Evolutionary conservation across 2,797 vertebrate genomes (phyloP), one percentile per base, ranked within the genome.

Genomic region (Momotus momota): DNA sequence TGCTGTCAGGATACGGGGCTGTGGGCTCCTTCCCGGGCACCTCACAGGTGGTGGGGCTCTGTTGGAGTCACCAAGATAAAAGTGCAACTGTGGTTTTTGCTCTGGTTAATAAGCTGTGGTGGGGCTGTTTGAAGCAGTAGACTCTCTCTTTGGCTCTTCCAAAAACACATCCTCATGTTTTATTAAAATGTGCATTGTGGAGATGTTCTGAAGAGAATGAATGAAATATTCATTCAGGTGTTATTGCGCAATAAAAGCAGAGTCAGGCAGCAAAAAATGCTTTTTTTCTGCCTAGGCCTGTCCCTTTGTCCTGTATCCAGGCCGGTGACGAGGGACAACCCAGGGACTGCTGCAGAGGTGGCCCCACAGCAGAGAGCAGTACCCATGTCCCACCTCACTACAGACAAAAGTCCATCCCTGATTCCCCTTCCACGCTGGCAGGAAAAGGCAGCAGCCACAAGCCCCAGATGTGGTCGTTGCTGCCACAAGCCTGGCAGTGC

Each of bases 161-260:
- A 81, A 90, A 95, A 90, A 65, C 5, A 27, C 17, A 2, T 83
- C 65, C 87, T 96, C 87, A 83, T 97, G 87, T 93, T 97, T 96
- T 97, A 97, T 97, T 96, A 71, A 94, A 65, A 23, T 4, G 38
- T 70, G 81, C 86, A 45, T 95, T 86, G 81, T 91, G 78, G 88
- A 90, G 87, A 88, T 80, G 81, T 81, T 94, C 94, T 82, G 73
- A 83, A 77, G 71, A 82, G 75, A 90, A 48, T 3, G 35, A 89
- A 96, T 96, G 23, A 96, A 96, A 95, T 86, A 97, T 96, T 97
- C 16, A 83, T 91, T 87, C 22, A 19, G 73, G 60, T 40, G 71
- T 51, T 90, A 3, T 48, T 54, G 74, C 43, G 58, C 66, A 65
- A 62, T 90, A 79, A 83, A 90, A 94, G 78, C 22, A 16, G 83